Conservation (phyloP, 2,888 invertebrate genomes). For the Nemotelus pantherinus region DNA sequence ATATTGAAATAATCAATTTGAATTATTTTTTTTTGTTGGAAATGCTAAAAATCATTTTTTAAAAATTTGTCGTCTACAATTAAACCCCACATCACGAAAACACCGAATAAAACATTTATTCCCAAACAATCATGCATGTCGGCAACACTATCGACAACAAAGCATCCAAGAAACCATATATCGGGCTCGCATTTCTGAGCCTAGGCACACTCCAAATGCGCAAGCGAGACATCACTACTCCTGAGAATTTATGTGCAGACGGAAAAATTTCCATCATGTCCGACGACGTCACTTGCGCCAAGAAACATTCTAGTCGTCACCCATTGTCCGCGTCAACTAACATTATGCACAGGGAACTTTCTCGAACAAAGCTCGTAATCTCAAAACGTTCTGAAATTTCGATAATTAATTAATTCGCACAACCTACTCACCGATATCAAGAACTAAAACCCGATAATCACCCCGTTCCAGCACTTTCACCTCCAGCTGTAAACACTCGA, state of each 20-base stretch:
- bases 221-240: background rate
- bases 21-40: background rate
- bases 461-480: slow-evolving; percentile 27
- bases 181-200: background rate
- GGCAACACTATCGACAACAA: too few species aligned
- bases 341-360: background rate
- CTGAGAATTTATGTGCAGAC: background rate
- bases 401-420: too few species aligned
- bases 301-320: slow-evolving; percentile 17
- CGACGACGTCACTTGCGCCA: background rate
- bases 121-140: too few species aligned
- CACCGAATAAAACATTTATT: too few species aligned
- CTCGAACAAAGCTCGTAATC: background rate
- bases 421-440: too few species aligned
- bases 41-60: background rate
- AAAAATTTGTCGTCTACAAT: background rate
- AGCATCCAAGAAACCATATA: background rate
- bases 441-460: background rate
- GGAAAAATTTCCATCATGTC: slow-evolving; percentile 42
- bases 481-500: slow-evolving; percentile 20
- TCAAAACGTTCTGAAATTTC: background rate
- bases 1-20: background rate
- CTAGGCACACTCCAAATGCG: background rate
- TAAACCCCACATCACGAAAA: too few species aligned
- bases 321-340: too few species aligned